Conservation (phyloP, 2,113 vertebrate species). For the zebrafish (Danio rerio) region GRCz12tu NC_133187.1:9836001-9836500, state of each 20-base stretch:
- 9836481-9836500: background rate
- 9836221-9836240: background rate
- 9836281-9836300: slow-evolving; percentile 18
- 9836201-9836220: background rate
- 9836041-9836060: too few species aligned
- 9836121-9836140: too few species aligned
- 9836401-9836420: slow-evolving; percentile 3
- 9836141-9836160: background rate
- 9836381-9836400: background rate
- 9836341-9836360: slow-evolving; percentile 38
- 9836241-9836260: slow-evolving; percentile 15
- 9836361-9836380: slow-evolving; percentile 50
- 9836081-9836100: background rate
- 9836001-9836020: too few species aligned
- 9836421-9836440: background rate
- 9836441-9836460: slow-evolving; percentile 13
- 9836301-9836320: slow-evolving; percentile 28
- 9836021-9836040: too few species aligned
- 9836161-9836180: too few species aligned
- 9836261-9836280: slow-evolving; percentile 15
- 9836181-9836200: background rate
- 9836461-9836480: slow-evolving; percentile 6
- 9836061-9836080: background rate
- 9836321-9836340: slow-evolving; percentile 24
- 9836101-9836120: too few species aligned